Base-by-base conservation (phyloP, 2,797 vertebrate species). In the Acanthurus leucopareius region DNA sequence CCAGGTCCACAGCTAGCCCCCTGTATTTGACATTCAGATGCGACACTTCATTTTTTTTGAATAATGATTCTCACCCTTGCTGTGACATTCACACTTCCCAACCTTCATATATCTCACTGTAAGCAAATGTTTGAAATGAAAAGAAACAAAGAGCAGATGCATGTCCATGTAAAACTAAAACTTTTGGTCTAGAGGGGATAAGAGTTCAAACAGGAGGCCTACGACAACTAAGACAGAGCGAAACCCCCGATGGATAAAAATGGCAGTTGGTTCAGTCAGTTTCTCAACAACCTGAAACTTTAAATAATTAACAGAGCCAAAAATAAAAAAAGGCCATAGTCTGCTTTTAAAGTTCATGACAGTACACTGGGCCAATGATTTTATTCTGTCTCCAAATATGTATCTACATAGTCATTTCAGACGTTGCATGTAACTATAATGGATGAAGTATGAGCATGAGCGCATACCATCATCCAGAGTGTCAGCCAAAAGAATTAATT, bases 21-120 rank as follows among this genome's bases (percentile, higher is more conserved):
- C 66, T 2, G 63, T 63, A 86, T 92, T 88, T 93, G 91, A 90
- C 91, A 93, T 93, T 93, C 90, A 90, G 87, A 92, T 89, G 76
- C 42, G 4, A 76, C 38, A 20, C 66, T 82, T 86, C 73, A 72
- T 32, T 85, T 90, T 90, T 75, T 64, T 60, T 85, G 73, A 70
- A 91, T 90, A 92, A 92, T 88, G 87, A 91, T 83, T 83, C 77
- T 78, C 80, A 79, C 78, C 89, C 88, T 90, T 77, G 75, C 89
- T 74, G 77, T 88, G 91, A 91, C 91, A 90, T 90, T 91, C 86
- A 80, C 67, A 77, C 73, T 75, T 77, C 63, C 49, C 76, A 47
- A 52, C 71, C 78, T 59, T 45, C 74, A 76, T 61, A 67, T 80
- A 48, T 62, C 72, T 62, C 28, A 63, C 75, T 79, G 70, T 70